These are phyloP conservation scores for Tetranychus piercei DNA, from an alignment of 2,888 invertebrate genomes.

Conservation along the genomic window DNA sequence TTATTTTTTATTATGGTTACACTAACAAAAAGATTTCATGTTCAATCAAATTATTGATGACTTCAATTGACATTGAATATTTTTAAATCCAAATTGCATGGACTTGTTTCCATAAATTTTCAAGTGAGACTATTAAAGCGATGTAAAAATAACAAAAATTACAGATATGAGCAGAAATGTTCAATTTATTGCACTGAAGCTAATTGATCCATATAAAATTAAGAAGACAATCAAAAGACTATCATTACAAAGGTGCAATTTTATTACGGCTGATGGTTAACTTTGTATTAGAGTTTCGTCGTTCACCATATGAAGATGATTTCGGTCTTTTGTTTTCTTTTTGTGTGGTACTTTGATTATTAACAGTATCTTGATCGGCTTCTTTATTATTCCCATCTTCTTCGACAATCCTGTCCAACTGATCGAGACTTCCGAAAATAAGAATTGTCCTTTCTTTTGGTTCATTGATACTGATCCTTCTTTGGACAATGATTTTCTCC, in stretches of 20 bases:
- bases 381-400: background rate
- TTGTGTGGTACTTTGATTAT: background rate
- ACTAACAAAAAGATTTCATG: no score
- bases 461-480: background rate
- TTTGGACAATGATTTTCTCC: background rate
- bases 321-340: conserved; percentile 4
- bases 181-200: no score
- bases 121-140: no score
- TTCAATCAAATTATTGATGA: no score
- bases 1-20: no score
- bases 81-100: no score
- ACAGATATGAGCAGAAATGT: no score
- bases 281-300: background rate
- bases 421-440: background rate
- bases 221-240: background rate
- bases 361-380: no score
- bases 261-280: conserved; percentile 1
- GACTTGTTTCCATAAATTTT: no score
- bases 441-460: background rate
- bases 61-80: no score
- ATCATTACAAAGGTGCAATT: background rate
- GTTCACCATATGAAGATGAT: conserved; percentile 11
- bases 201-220: background rate
- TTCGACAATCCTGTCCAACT: background rate
- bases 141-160: no score